Evolutionary conservation across 2,888 invertebrate species (phyloP), one percentile per base, ranked within the genome.

Genomic region (Campoletis raptor): DNA sequence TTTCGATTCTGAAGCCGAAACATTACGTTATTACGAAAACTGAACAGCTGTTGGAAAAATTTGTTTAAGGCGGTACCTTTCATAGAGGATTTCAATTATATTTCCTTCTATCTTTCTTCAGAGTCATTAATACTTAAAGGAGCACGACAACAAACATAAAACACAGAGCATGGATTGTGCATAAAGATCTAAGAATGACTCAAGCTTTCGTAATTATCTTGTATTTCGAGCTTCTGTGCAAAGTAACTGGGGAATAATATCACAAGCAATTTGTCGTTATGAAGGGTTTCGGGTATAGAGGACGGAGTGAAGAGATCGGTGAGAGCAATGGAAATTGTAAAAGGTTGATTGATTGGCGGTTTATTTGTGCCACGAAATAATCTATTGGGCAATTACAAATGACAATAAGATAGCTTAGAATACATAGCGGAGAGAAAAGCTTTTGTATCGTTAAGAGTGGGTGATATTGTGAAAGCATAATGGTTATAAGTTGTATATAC

Each of bases 371-470:
- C 15, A 30, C 61, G 30, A 10, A 15, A 61, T 30, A 61, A 61
- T 61, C 30, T 7, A 30, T 61, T 61, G 61, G 12, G 61, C 61
- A 30, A 61, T 61, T 24, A 61, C 12, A 61, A 61, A 30, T 30
- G 24, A 30, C 24, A 61, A 61, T 61, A 30, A 30, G 30, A 30
- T 24, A 57, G 24, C 24, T 57, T 12, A 24, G 10, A 24, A 57
- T 24, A 30, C 15, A 15, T 10, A 40, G 67, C 24, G 21, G 21
- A 54, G 21, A n/a, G 54, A 21, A 18, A 42, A 42, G 66, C 80
- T 79, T 76, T 80, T 80, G 79, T 82, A 48, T 66, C 52, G n/a
- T 78, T 8, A 8, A 12, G 48, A 81, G 64, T 45, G 64, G 18
- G 40, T 24, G 61, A 37, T 10, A 40, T 57, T 61, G 24, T 42